phyloP scores from a whole-genome alignment of 2,797 vertebrate genomes.

The Coccyzus lansbergi region DNA sequence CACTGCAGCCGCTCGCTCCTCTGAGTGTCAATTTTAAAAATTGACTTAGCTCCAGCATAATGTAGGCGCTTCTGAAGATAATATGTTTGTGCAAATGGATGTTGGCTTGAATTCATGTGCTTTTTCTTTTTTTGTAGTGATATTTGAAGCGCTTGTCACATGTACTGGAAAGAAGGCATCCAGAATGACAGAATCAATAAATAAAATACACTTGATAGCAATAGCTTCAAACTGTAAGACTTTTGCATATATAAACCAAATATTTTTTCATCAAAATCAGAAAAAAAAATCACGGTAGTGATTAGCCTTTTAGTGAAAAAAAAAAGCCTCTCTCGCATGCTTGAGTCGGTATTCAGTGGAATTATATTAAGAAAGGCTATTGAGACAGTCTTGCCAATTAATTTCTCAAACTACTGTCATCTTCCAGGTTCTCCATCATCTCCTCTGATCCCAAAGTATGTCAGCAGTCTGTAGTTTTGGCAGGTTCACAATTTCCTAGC shows the following conservation, averaged over 20 bases:
- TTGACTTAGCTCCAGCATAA: neutral
- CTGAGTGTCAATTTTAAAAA: neutral
- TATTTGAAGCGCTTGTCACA: neutral
- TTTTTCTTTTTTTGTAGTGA: neutral
- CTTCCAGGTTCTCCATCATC: neutral
- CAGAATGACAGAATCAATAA: neutral
- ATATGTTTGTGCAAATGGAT: neutral
- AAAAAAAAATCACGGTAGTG: neutral
- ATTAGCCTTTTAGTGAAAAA: neutral
- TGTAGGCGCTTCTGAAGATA: neutral
- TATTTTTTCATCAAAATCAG: neutral
- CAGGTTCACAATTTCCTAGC: neutral
- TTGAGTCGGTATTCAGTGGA: neutral
- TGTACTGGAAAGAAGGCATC: neutral
- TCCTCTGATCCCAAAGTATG: neutral
- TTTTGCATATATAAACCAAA: neutral
- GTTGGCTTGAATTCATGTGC: neutral
- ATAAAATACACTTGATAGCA: neutral
- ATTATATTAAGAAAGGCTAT: neutral
- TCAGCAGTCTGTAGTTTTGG: neutral
- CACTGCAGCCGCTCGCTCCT: neutral
- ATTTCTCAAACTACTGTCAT: neutral
- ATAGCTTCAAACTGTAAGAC: neutral
- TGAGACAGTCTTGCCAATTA: neutral
- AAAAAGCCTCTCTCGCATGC: neutral